Base-by-base conservation (phyloP, 1,140 invertebrate species). In the Mercenaria mercenaria region DNA sequence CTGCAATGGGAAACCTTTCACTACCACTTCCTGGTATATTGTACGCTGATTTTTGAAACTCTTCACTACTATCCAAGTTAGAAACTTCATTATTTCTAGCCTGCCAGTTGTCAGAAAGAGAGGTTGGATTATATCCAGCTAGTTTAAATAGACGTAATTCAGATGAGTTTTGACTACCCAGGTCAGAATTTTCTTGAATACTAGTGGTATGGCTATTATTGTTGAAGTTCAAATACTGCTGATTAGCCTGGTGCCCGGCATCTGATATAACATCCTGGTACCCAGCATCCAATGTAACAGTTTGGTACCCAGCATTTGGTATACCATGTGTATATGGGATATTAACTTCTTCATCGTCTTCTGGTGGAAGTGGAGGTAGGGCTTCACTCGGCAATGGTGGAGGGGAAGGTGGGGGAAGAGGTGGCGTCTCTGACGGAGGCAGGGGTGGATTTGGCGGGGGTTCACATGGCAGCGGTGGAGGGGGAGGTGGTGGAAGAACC, bases 401-500 rank as follows among this genome's bases (percentile, higher is more conserved):
- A 6, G 88, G 52, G 29, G 69, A 41, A 43, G 67, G 80, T 41
- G 56, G 79, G 32, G 88, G 80, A 0, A 52, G 76, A 29, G 88
- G 80, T 69, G 77, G 88, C 23, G 37, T 20, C 10, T 83, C 64
- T 61, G 41, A 0, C 23, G 88, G 79, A 26, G 79, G 79, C 34
- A 76, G 29, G 29, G 77, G 79, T 26, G 88, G 88, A 18, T 82
- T 23, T 29, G 67, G 80, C 15, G 88, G 88, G 0, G 80, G 80
- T 29, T 80, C 76, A 50, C 37, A 50, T 18, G 88, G 88, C 11
- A 56, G 43, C 34, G 80, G 80, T 23, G 88, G 88, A 13, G 88
- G 88, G 13, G 72, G 88, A 41, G 77, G 76, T 10, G 61, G 76
- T 37, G 29, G 39, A 15, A 39, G 18, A 26, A 3, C 76, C 11